Conservation (phyloP, 2,797 vertebrate genomes). For the Staurois parvus region DNA sequence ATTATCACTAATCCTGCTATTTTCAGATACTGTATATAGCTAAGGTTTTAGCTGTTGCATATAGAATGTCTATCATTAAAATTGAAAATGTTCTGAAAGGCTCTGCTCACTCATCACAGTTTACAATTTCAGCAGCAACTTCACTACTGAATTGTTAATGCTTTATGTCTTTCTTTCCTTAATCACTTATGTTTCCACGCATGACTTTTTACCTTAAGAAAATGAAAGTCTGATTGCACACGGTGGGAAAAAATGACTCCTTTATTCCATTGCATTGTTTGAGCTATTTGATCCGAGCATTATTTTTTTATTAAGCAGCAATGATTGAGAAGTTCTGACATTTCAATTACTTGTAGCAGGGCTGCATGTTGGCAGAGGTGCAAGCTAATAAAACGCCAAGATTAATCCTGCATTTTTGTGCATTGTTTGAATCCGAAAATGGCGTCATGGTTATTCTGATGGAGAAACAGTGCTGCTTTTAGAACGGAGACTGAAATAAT, state of each 20-base stretch:
- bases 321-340: slow-evolving; percentile 61
- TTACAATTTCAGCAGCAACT: slow-evolving; percentile 57
- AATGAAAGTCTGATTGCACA: slow-evolving; percentile 54
- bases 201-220: slow-evolving; percentile 59
- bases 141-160: slow-evolving; percentile 61
- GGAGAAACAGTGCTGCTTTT: not conserved
- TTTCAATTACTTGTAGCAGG: slow-evolving; percentile 60
- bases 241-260: slow-evolving; percentile 51
- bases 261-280: slow-evolving; percentile 57
- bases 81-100: slow-evolving; percentile 55
- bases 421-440: slow-evolving; percentile 47
- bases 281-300: slow-evolving; percentile 55
- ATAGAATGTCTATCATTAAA: slow-evolving; percentile 54
- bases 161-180: slow-evolving; percentile 57
- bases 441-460: slow-evolving; percentile 33
- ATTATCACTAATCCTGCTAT: slow-evolving; percentile 58
- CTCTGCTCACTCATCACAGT: slow-evolving; percentile 57
- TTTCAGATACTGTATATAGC: slow-evolving; percentile 43
- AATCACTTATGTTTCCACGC: slow-evolving; percentile 50
- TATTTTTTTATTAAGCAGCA: slow-evolving; percentile 63
- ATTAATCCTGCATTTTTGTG: slow-evolving; percentile 57
- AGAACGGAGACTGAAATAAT: not conserved
- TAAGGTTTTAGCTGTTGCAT: slow-evolving; percentile 17
- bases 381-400: slow-evolving; percentile 57
- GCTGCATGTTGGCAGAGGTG: slow-evolving; percentile 46